Base-by-base conservation (phyloP, 2,113 vertebrate species). In the Chloebia gouldiae region DNA sequence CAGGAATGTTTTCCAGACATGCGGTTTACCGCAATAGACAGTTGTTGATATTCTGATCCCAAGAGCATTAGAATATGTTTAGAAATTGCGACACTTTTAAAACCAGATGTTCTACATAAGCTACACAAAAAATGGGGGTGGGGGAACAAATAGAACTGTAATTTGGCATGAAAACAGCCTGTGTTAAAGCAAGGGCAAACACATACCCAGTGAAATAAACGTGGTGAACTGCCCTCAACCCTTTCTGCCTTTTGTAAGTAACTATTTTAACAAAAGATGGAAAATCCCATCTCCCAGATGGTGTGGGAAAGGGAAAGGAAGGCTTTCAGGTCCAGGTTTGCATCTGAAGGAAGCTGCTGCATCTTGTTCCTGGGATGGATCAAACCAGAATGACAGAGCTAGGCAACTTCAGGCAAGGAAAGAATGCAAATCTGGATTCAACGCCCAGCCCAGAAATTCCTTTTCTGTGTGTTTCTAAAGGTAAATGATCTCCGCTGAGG, bases 21-120 rank as follows among this genome's bases (percentile, higher is more conserved):
- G 97, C 49, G 97, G 98, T 98, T 98, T 96, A 96, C 98, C 98
- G 97, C 98, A 98, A 97, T 93, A 98, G 97, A 98, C 97, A 98
- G 97, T 98, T 98, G 97, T 98, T 99, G 98, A 98, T 98, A 98
- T 97, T 98, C 96, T 79, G 93, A 96, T 98, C 97, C 98, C 98
- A 97, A 97, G 97, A 98, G 98, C 97, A 97, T 98, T 98, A 97
- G 97, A 98, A 98, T 98, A 99, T 97, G 98, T 98, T 98, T 98
- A 96, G 98, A 98, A 98, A 98, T 98, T 98, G 97, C 97, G 96
- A 98, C 98, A 98, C 98, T 98, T 98, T 97, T 90, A 91, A 98
- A 98, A 98, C 98, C 98, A 99, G 98, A 98, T 98, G 98, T 98
- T 97, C 96, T 96, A 92, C 96, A 98, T 97, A 98, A 97, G 95